phyloP scores from a whole-genome alignment of 2,113 vertebrate genomes.

The Australoheros scitulus region DNA sequence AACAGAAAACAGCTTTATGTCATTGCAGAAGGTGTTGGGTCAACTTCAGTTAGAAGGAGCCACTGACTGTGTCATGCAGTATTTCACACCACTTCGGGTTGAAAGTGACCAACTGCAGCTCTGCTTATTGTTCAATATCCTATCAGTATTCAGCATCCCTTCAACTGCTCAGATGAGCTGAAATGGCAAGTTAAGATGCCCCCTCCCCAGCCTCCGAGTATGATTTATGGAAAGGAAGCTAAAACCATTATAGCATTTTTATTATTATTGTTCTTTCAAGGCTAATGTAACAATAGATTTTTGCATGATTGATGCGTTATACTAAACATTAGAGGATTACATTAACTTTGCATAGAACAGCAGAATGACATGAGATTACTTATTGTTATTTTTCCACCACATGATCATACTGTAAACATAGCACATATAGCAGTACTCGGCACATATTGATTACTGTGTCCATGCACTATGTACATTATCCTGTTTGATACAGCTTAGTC shows the following conservation, averaged over 20 bases:
- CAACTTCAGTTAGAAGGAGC: conserved; percentile 64
- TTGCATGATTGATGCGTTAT: conserved; percentile 85
- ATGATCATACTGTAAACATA: conserved; percentile 74
- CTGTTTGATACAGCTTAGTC: conserved; percentile 11
- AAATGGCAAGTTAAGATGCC: conserved; percentile 81
- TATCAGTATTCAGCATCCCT: conserved; percentile 81
- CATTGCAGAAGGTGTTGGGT: conserved; percentile 73
- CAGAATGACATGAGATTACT: conserved; percentile 84
- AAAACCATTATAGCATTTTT: conserved; percentile 86
- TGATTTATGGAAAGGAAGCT: conserved; percentile 86
- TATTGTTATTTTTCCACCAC: conserved; percentile 81
- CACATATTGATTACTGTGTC: conserved; percentile 68
- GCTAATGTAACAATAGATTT: conserved; percentile 89
- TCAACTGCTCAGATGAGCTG: conserved; percentile 78
- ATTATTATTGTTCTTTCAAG: conserved; percentile 88
- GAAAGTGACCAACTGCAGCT: conserved; percentile 70
- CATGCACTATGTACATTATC: conserved; percentile 25
- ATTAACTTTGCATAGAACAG: conserved; percentile 86
- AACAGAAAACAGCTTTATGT: conserved; percentile 77
- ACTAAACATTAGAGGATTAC: conserved; percentile 86
- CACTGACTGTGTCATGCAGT: conserved; percentile 59
- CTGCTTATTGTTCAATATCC: conserved; percentile 77
- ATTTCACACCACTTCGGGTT: conserved; percentile 73
- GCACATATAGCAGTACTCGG: conserved; percentile 67
- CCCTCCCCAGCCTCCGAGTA: conserved; percentile 63